Percentiles rank a stretch among this genome's conserved stretches.
phyloP scores from a whole-genome alignment of 2,113 vertebrate genomes.

The Peromyscus polionotus region DNA sequence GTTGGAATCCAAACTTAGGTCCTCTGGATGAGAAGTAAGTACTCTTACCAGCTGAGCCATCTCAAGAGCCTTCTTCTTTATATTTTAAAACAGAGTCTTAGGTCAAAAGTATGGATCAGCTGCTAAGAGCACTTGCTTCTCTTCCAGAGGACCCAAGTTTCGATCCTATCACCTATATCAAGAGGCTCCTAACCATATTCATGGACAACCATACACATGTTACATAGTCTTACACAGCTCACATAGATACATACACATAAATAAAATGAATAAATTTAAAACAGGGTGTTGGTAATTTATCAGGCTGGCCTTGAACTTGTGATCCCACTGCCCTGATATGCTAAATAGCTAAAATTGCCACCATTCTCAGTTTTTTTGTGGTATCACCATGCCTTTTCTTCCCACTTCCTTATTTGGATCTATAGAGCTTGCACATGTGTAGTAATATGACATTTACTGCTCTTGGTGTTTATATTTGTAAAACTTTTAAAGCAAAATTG shows the following conservation, averaged over 20 bases:
- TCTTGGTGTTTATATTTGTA: not conserved
- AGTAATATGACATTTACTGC: not conserved
- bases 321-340: not conserved
- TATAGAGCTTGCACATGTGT: not conserved
- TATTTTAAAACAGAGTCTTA: not conserved
- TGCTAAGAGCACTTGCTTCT: not conserved
- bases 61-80: too few relatives aligned
- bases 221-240: not conserved
- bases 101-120: not conserved
- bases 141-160: not conserved
- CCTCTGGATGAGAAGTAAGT: not conserved
- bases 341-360: not conserved
- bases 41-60: not conserved
- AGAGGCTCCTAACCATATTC: not conserved
- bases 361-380: not conserved
- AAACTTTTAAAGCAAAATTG: not conserved
- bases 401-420: not conserved
- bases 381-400: not conserved
- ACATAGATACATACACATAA: not conserved
- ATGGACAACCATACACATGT: not conserved
- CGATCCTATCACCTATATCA: not conserved
- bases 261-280: not conserved
- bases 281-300: not conserved
- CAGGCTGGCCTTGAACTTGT: not conserved
- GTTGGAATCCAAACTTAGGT: too few relatives aligned